Evolutionary conservation across 2,113 vertebrate genomes (phyloP), one percentile per base, ranked within the genome.

Genomic region (Esox niger): DNA sequence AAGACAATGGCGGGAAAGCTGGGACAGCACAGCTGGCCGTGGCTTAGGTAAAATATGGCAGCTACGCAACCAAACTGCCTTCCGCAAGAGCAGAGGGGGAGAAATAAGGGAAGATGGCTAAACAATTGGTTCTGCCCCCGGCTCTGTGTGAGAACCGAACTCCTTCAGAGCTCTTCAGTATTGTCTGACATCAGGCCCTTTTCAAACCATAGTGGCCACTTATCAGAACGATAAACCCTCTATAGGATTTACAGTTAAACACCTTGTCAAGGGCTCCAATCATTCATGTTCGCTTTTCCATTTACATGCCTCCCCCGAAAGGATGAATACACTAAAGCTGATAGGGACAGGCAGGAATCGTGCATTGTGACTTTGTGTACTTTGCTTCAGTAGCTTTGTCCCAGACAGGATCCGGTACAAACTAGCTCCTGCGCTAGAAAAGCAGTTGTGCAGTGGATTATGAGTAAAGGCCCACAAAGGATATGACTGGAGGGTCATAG

Each of bases 1-100:
- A 74, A 82, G 92, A 95, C 92, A 95, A 94, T 92, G 88, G 74
- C 70, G 90, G 92, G 91, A 90, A 93, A 91, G 81, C 78, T 65
- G 46, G 49, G 67, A 87, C 61, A 77, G 69, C 49, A 58, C 30
- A 10, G 13, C 38, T 15, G 38, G 15, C 38, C 69, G 77, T 57
- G 2, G 52, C 75, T 56, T 72, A 79, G 84, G 84, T 86, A 86
- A 90, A 89, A 88, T 89, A 86, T 68, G 78, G 73, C 86, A 84
- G 78, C 85, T 84, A 84, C 84, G 76, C 64, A 73, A 83, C 70
- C 80, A 79, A 85, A 82, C 57, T 59, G 86, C 68, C 84, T 90
- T 90, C 90, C 90, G 92, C 87, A 26, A 20, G 31, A 32, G 21
- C 62, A 43, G 27, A 32, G 63, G 63, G 56, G 62, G 26, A 43